Evolutionary conservation across 2,888 invertebrate species (phyloP).

Genomic region (Oxyscelio sp.): DNA sequence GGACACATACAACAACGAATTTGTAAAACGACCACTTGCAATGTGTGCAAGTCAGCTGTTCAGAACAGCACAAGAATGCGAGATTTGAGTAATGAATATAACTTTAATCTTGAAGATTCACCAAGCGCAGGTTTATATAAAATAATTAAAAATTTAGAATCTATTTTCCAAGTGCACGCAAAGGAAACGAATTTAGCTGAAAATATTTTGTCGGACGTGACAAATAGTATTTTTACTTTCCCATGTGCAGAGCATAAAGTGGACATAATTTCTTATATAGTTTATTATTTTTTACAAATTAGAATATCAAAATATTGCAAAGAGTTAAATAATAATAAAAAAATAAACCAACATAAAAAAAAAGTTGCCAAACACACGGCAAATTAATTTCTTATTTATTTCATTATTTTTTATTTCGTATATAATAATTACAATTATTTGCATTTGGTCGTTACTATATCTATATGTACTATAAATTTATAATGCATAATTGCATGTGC

Average conservation of each 20-base stretch:
- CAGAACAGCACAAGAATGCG: conserved; percentile 5
- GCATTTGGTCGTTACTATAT: too few relatives aligned
- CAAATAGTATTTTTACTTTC: conserved; percentile 16
- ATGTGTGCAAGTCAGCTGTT: conserved; percentile 20
- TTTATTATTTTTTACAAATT: conserved; percentile 33
- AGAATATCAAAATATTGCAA: conserved; percentile 24
- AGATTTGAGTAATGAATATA: conserved; percentile 6
- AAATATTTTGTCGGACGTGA: too few relatives aligned
- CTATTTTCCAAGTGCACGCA: too few relatives aligned
- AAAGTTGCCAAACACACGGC: conserved; percentile 21
- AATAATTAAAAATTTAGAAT: too few relatives aligned
- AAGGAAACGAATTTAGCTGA: too few relatives aligned
- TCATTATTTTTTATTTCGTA: too few relatives aligned
- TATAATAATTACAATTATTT: too few relatives aligned
- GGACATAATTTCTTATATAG: conserved; percentile 13
- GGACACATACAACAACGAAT: conserved; percentile 25
- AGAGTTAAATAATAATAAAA: conserved; percentile 11
- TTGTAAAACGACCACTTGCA: conserved; percentile 37
- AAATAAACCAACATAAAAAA: conserved; percentile 35
- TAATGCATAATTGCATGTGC: too few relatives aligned
- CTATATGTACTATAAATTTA: too few relatives aligned
- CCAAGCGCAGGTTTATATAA: conserved; percentile 26
- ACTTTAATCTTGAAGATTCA: conserved; percentile 1
- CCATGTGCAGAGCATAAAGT: conserved; percentile 27
- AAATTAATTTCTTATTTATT: not conserved